Evolutionary conservation across 2,888 invertebrate species (phyloP), one percentile per base, ranked within the genome.

Genomic region (Acronicta aceris): DNA sequence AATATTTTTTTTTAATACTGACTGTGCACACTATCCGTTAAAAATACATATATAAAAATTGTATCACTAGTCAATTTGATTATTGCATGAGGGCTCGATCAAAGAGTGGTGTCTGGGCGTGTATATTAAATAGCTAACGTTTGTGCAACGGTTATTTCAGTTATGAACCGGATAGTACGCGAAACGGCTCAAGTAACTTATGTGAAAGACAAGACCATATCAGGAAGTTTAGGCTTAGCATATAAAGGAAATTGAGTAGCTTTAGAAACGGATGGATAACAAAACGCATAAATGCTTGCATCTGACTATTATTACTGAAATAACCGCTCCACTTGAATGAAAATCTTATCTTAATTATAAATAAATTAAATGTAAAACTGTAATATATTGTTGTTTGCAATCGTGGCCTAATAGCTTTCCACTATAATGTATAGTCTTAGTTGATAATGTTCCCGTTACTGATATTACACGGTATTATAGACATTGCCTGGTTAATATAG

Each of bases 391-490:
- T 85, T 84, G 79, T 85, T 71, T 78, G 83, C 84, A 78, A 64
- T 73, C 65, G 84, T 84, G 88, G 88, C 88, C 88, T 88, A 89
- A 84, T 83, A 78, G 84, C 86, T 86, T 83, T 85, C 65, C 74
- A 82, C 73, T 74, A 61, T 54, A 55, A 33, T 83, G 79, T 83
- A 81, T 83, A 84, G 81, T 80, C 67, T 71, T 86, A 83, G 79
- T 62, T 70, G 59, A 71, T 81, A 76, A 74, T 69, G 33, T 25
- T 47, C 36, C 40, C 30, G 43, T 54, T 65, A 54, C 27, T n/a
- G 50, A 51, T 40, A 47, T 49, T 67, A 51, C 47, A n/a, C 33
- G 59, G 58, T 42, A 27, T 54, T 56, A 38, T 52, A 25, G n/a
- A 59, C 15, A 56, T 40, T 55, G 59, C 3, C 54, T 30, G 49